phyloP scores from a whole-genome alignment of 2,888 invertebrate genomes.

The Drosophila borborema region DNA sequence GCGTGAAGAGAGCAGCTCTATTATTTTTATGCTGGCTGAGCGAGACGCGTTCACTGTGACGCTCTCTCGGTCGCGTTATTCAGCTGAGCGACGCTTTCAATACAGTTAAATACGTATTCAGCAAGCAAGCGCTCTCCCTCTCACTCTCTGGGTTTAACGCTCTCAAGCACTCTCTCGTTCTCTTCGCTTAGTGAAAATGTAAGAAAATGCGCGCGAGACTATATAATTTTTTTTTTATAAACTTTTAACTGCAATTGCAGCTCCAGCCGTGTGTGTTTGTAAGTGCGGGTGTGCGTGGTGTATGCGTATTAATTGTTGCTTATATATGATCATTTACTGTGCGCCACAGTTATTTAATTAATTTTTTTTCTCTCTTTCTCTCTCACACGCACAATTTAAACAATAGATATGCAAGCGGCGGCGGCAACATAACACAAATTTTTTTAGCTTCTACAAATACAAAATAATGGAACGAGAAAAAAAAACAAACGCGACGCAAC shows the following conservation, averaged over 20 bases:
- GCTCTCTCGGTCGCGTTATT: slow-evolving; percentile 38
- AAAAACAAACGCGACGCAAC: slow-evolving; percentile 51
- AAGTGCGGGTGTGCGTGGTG: slow-evolving; percentile 3
- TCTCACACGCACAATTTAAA: slow-evolving; percentile 27
- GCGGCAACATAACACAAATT: slow-evolving; percentile 28
- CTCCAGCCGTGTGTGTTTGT: slow-evolving; percentile 1
- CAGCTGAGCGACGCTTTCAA: slow-evolving; percentile 39
- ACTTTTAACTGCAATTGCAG: slow-evolving; percentile 39
- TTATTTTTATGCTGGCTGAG: slow-evolving; percentile 46
- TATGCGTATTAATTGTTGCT: slow-evolving; percentile 34
- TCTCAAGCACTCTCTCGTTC: slow-evolving; percentile 19
- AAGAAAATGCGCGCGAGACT: slow-evolving; percentile 74
- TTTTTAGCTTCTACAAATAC: slow-evolving; percentile 32
- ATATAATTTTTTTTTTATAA: slow-evolving; percentile 44
- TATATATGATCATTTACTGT: slow-evolving; percentile 15
- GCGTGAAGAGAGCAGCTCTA: slow-evolving; percentile 13
- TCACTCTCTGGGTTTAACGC: slow-evolving; percentile 22
- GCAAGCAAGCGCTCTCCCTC: slow-evolving; percentile 25
- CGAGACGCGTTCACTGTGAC: slow-evolving; percentile 14
- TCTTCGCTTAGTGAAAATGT: slow-evolving; percentile 68
- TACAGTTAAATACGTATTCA: slow-evolving; percentile 52
- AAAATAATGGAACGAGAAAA: slow-evolving; percentile 30
- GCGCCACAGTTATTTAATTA: slow-evolving; percentile 18
- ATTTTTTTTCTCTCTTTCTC: slow-evolving; percentile 5
- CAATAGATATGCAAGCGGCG: slow-evolving; percentile 16